Percentiles rank a stretch among this genome's conserved stretches.
These are phyloP conservation scores for Channallabes apus DNA, from an alignment of 2,797 vertebrate genomes.

Conservation along the genomic window DNA sequence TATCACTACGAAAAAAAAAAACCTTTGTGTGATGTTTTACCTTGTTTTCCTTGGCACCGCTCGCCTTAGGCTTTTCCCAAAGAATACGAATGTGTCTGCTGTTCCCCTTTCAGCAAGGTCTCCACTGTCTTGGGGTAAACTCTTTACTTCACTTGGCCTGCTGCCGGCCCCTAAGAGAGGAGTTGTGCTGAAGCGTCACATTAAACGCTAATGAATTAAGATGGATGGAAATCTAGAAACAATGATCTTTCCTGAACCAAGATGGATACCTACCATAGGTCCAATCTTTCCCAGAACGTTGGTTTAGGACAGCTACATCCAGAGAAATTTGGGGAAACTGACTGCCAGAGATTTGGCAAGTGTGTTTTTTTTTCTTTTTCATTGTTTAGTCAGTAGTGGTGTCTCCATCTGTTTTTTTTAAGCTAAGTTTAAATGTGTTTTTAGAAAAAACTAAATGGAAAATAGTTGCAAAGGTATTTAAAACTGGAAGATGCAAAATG, in stretches of 20 bases:
- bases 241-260: constrained; percentile 25
- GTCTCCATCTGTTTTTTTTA: constrained; percentile 12
- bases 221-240: constrained; percentile 31
- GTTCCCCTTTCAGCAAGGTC: constrained; percentile 25
- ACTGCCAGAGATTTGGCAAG: constrained; percentile 25
- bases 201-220: constrained; percentile 41
- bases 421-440: background rate
- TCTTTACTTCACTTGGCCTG: constrained; percentile 33
- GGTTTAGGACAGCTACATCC: constrained; percentile 21
- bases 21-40: constrained; percentile 27
- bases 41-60: constrained; percentile 39
- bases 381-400: background rate
- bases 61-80: constrained; percentile 34
- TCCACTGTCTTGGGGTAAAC: constrained; percentile 30
- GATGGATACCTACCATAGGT: constrained; percentile 25
- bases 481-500: background rate
- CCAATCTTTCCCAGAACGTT: constrained; percentile 32
- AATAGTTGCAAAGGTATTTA: background rate
- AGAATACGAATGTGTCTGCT: constrained; percentile 45
- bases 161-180: constrained; percentile 29
- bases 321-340: constrained; percentile 19
- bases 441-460: background rate
- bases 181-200: constrained; percentile 17
- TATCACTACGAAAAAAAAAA: background rate
- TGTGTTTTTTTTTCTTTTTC: background rate